A percentile compares a stretch with the other conserved stretches of the same genome.
Evolutionary conservation across 2,888 invertebrate species (phyloP).

Genomic region (Phymatocera aterrima): DNA sequence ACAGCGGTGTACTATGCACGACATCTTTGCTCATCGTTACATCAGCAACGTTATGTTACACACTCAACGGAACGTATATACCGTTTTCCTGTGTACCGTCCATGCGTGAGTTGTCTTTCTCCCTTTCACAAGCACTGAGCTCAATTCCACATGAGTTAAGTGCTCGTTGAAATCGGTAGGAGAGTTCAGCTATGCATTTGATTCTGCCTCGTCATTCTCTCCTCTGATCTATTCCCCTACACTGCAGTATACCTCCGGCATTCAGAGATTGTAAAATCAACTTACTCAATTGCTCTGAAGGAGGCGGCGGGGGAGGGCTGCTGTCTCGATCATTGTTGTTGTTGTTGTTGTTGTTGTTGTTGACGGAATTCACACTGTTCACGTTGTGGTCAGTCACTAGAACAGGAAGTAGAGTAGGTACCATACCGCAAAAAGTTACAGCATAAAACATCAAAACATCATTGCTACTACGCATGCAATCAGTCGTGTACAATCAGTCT

Average conservation of each 20-base stretch:
- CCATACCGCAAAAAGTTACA: constrained; percentile 66
- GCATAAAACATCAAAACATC: constrained; percentile 60
- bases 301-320: constrained; percentile 58
- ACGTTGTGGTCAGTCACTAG: constrained; percentile 64
- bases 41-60: constrained; percentile 24
- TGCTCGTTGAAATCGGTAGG: background rate
- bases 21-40: background rate
- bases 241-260: constrained; percentile 1
- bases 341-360: constrained; percentile 62
- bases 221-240: background rate
- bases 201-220: background rate
- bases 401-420: constrained; percentile 72
- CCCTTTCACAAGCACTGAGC: background rate
- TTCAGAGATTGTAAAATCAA: constrained; percentile 38
- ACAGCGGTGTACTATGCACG: background rate
- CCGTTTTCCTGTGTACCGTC: constrained; percentile 15
- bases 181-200: background rate
- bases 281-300: constrained; percentile 65
- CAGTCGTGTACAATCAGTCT: constrained; percentile 52
- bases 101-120: background rate
- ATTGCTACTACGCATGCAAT: constrained; percentile 57
- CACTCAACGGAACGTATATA: background rate
- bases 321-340: constrained; percentile 62
- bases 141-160: constrained; percentile 7
- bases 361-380: constrained; percentile 53